These are phyloP conservation scores for Belgica antarctica DNA, from an alignment of 2,888 invertebrate species.

Conservation along the genomic window DNA sequence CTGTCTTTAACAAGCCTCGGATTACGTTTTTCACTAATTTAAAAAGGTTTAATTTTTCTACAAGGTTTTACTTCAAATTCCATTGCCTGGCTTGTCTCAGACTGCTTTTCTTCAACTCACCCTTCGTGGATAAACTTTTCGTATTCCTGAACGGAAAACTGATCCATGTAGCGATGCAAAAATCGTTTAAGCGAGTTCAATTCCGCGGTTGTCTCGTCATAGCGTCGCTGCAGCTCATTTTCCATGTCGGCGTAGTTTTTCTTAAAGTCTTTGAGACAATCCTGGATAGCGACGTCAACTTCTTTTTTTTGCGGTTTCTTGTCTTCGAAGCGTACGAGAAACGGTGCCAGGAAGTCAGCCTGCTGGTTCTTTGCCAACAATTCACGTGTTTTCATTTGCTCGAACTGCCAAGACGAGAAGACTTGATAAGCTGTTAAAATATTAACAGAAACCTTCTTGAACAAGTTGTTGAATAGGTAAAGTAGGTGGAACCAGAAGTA, in stretches of 20 bases:
- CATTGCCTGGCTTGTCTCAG: too few relatives aligned
- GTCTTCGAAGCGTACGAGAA: conserved; percentile 58
- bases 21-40: too few relatives aligned
- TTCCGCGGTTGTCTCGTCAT: conserved; percentile 58
- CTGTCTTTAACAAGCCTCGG: too few relatives aligned
- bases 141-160: conserved; percentile 37
- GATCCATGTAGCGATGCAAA: conserved; percentile 40
- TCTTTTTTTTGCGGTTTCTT: conserved; percentile 44
- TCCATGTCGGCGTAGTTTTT: conserved; percentile 62
- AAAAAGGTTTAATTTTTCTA: too few relatives aligned
- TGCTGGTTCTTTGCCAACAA: conserved; percentile 57
- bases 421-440: neutral
- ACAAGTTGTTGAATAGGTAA: too few relatives aligned
- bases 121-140: conserved; percentile 41
- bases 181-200: conserved; percentile 33
- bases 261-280: conserved; percentile 68
- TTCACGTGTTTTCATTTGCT: conserved; percentile 52
- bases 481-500: too few relatives aligned
- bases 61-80: too few relatives aligned
- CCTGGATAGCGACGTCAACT: conserved; percentile 48
- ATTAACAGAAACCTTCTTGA: neutral
- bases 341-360: conserved; percentile 61
- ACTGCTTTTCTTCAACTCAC: conserved; percentile 19
- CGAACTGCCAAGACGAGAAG: conserved; percentile 47
- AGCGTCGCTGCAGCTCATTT: conserved; percentile 63